Evolutionary conservation across 2,888 invertebrate species (phyloP).

Genomic region (Ferrisia virgata): DNA sequence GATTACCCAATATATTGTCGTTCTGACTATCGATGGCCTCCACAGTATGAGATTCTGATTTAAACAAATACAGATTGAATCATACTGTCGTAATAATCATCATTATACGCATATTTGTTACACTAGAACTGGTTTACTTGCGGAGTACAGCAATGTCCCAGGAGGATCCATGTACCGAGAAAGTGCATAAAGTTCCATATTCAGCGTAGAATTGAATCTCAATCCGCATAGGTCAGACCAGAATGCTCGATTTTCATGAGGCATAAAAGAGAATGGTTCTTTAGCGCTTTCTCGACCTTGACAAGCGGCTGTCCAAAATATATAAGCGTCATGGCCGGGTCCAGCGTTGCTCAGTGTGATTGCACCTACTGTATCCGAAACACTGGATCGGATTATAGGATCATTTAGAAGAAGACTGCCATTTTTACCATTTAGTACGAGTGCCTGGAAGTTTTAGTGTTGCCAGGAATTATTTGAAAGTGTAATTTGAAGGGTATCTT

Average conservation of each 20-base stretch:
- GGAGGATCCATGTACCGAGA: conserved; percentile 66
- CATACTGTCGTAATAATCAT: too few species aligned
- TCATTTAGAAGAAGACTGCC: conserved; percentile 57
- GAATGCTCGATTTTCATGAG: neutral
- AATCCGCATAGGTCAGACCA: conserved; percentile 64
- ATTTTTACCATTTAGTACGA: conserved; percentile 49
- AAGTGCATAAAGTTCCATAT: conserved; percentile 65
- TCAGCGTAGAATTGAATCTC: conserved; percentile 67
- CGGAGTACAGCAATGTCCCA: conserved; percentile 70
- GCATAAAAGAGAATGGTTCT: neutral
- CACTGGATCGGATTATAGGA: conserved; percentile 61
- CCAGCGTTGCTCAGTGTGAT: conserved; percentile 60
- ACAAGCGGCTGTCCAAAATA: conserved; percentile 75
- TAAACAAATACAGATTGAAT: too few species aligned
- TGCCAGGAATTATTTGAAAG: neutral
- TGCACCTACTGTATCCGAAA: conserved; percentile 60
- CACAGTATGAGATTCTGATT: neutral
- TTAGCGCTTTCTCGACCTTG: conserved; percentile 43
- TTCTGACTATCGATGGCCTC: neutral
- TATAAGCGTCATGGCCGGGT: conserved; percentile 70
- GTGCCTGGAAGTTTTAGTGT: conserved; percentile 48
- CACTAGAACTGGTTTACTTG: conserved; percentile 60
- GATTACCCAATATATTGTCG: neutral
- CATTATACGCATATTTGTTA: too few species aligned
- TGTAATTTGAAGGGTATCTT: neutral